Base-by-base conservation (phyloP, 2,888 invertebrate genomes). In the Caenorhabditis sulstoni region DNA sequence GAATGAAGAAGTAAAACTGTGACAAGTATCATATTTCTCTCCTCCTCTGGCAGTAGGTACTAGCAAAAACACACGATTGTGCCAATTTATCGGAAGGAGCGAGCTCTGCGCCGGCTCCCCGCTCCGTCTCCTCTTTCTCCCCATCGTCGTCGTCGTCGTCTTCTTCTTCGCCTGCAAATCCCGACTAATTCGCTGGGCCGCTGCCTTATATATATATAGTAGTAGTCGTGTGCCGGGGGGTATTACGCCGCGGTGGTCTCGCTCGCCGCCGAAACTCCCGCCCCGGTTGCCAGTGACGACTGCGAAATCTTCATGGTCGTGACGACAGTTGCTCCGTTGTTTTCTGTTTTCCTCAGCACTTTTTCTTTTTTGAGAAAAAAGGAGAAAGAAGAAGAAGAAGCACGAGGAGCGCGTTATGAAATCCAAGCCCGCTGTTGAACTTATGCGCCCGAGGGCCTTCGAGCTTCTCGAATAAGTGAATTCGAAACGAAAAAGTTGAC, bases 11-110 rank as follows among this genome's bases (percentile, higher is more conserved):
- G 71, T 71, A 71, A 71, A 71, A 62, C 57, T 71, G 64, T 71
- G 71, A 71, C 71, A 71, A 71, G 71, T 71, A 71, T 71, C 71
- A 71, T 71, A 71, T 71, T 71, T 71, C 71, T n/a, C 29, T 29
- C 29, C 29, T 7, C 29, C 29, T 29, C 29, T 39, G 62, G 41
- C 45, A 52, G 35, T 59, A 59, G 68, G 61, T 62, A 59, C 37
- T 18, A 4, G 18, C 55, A 70, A 68, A 70, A 58, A 68, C 67
- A 59, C 39, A 50, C 23, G 55, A 70, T 70, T 61, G 70, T 53
- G 70, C 70, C 61, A 70, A 62, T 70, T 70, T 55, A 61, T 70
- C 49, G 20, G 16, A 29, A 29, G 29, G 22, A 4, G 14, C 12
- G 11, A 16, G 16, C 52, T 52, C 52, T 23, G 2, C 64, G 53